Evolutionary conservation across 2,888 invertebrate genomes (phyloP), one percentile per base, ranked within the genome.

Genomic region (Thymelicus sylvestris): DNA sequence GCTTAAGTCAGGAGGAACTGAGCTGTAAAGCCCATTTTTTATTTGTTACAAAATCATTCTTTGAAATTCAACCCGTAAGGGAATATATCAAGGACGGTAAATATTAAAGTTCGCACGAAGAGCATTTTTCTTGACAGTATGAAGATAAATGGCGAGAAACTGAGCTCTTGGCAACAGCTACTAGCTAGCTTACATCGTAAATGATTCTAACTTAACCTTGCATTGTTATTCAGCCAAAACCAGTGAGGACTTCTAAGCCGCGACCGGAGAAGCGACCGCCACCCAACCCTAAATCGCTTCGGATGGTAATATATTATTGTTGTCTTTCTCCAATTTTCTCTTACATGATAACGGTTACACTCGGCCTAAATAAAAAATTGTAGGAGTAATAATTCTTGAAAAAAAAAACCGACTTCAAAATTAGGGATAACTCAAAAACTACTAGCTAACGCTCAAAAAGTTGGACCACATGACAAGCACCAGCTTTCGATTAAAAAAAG

Each of bases 11-110:
- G 31, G 3, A 31, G 3, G 1, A 2, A 31, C 31, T 31, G 5
- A 31, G 31, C 31, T 5, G 31, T 31, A 31, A 31, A 31, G 3
- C 31, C 5, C 1, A 31, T 3, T 31, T 31, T 31, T 5, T 5
- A 31, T 55, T 12, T 3, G 5, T 15, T 57, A 38, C 38, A 57
- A 55, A 31, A 55, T 6, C 57, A 57, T 57, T 38, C 38, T 57
- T 57, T 57, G 13, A 57, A 38, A 57, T 57, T 31, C 57, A 57
- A 57, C 31, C 57, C 57, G 38, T 57, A 57, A 38, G 57, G 57
- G 57, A 57, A 57, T 12, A 57, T 2, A 31, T 31, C 5, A 55
- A 55, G 13, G 15, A 19, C 12, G 24, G 6, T 31, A 13, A 1
- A 19, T 19, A 2, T 19, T 19, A 57, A 31, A 57, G 57, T 57